Percentiles rank a stretch among this genome's conserved stretches.
These are phyloP conservation scores for Parnassius smintheus DNA, from an alignment of 2,888 invertebrate species.

Conservation along the genomic window DNA sequence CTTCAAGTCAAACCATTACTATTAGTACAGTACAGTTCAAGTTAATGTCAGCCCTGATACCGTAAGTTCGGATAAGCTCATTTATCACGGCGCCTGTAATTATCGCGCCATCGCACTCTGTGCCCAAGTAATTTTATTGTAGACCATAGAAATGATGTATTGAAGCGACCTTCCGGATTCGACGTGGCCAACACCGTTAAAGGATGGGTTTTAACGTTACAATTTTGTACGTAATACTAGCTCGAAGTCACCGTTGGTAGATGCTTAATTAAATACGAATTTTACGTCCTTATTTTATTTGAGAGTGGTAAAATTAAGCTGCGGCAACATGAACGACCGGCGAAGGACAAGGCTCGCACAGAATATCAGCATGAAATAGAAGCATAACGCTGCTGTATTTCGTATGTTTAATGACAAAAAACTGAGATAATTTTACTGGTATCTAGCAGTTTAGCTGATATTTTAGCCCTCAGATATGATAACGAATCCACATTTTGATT, in stretches of 20 bases:
- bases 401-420: too few species aligned
- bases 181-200: slow-evolving; percentile 3
- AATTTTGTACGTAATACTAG: background rate
- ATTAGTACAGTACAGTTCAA: background rate
- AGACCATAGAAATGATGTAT: slow-evolving; percentile 60
- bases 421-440: too few species aligned
- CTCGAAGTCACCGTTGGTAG: background rate
- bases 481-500: too few species aligned
- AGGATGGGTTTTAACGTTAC: background rate
- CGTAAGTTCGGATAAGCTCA: slow-evolving; percentile 67
- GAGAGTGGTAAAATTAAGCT: too few species aligned
- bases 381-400: too few species aligned
- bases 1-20: too few species aligned
- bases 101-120: slow-evolving; percentile 59
- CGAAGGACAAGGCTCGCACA: too few species aligned
- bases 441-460: too few species aligned
- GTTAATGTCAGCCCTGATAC: slow-evolving; percentile 36
- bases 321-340: too few species aligned
- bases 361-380: too few species aligned
- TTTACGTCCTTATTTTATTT: too few species aligned
- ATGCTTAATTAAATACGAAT: background rate
- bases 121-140: slow-evolving; percentile 64
- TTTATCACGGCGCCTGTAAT: slow-evolving; percentile 75
- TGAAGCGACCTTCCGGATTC: slow-evolving; percentile 29
- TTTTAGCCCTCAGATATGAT: too few species aligned